Base-by-base conservation (phyloP, 1,140 invertebrate species). In the Doryteuthis pealeii region DNA sequence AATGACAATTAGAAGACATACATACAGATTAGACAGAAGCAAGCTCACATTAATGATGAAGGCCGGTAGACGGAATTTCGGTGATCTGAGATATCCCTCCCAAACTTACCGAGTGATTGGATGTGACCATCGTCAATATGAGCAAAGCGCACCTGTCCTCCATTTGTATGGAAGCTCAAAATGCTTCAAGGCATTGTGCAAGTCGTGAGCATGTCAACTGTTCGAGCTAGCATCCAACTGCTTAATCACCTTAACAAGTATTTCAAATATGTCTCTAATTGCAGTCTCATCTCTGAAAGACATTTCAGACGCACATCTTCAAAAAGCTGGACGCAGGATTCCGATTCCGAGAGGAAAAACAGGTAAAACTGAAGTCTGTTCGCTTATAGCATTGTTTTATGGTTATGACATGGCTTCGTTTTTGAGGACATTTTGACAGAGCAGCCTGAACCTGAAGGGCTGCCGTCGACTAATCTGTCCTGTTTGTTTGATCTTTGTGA, bases 381-480 rank as follows among this genome's bases (percentile, higher is more conserved):
- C 10, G 69, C 76, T 26, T 72, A 83, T 4, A 77, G 82, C 54
- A 62, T 84, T 3, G 78, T 49, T 78, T 84, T 69, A 76, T 81
- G 67, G 72, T 84, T 2, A 73, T 83, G 30, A 79, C 74, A 80
- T 79, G 43, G 79, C 85, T 8, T 79, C 79, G 78, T 2, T 81
- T 82, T 0, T 71, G 84, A 15, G 70, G 84, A 14, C 85, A 84
- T 70, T 77, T 86, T n/a, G n/a, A 26, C 83, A 85, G 76, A 85
- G 82, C 76, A 86, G 85, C 71, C 43, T 86, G 30, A 82, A 84
- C 74, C 76, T 79, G 33, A 74, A 79, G 31, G 77, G 74, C 22
- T 80, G 80, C 22, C 77, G 83, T 30, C 81, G 83, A 18, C 58
- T 83, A 12, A 79, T 77, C 74, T 85, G 5, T 79, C 83, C 18